A percentile compares a stretch with the other conserved stretches of the same genome.
These are phyloP conservation scores for Vulpes vulpes DNA, from an alignment of 2,113 vertebrate species.

Conservation along the genomic window DNA sequence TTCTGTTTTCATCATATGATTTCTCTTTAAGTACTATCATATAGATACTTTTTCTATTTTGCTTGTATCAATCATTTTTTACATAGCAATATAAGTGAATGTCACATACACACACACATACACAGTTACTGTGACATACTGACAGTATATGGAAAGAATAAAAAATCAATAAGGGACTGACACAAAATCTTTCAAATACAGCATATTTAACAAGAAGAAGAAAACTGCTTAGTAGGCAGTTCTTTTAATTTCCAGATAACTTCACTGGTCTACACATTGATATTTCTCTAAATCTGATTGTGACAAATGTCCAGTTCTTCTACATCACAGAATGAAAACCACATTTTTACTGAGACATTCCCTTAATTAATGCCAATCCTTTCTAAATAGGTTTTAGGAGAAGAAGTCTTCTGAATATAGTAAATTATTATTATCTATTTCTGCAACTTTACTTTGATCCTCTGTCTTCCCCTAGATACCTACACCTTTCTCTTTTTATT, in stretches of 20 bases:
- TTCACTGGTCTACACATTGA: background rate
- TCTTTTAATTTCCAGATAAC: constrained; percentile 45
- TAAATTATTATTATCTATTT: background rate
- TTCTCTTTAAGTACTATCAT: background rate
- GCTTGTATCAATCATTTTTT: background rate
- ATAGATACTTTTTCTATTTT: background rate
- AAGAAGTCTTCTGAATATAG: background rate
- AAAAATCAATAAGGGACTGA: background rate
- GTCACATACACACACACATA: background rate
- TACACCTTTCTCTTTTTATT: background rate
- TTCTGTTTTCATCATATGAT: background rate
- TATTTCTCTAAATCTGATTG: background rate
- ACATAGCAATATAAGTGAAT: background rate
- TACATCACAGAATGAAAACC: background rate
- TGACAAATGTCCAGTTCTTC: background rate
- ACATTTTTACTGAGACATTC: background rate
- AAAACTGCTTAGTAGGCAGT: background rate
- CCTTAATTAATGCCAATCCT: background rate
- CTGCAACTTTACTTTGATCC: background rate
- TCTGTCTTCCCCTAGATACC: background rate
- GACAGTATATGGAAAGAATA: background rate
- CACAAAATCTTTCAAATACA: constrained; percentile 39
- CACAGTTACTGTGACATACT: background rate
- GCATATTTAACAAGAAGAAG: background rate
- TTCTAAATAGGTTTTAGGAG: background rate